phyloP scores from a whole-genome alignment of 2,113 vertebrate genomes.

The Ciconia maguari region DNA sequence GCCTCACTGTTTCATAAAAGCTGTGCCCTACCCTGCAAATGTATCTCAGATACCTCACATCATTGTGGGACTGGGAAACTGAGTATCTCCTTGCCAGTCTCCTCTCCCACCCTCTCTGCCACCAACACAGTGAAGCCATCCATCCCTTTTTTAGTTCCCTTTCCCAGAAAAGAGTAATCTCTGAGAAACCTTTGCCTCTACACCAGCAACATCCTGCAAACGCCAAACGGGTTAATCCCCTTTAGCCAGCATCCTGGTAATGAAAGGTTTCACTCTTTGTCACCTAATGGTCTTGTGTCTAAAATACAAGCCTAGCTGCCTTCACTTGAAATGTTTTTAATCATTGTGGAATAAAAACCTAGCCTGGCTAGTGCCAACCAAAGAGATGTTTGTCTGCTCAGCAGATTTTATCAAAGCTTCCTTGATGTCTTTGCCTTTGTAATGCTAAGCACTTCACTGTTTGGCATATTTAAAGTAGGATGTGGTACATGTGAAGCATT shows the following conservation, averaged over 20 bases:
- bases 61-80: neutral
- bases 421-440: constrained; percentile 70
- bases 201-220: neutral
- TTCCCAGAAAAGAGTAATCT: neutral
- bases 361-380: constrained; percentile 64
- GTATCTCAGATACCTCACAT: neutral
- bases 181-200: neutral
- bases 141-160: neutral
- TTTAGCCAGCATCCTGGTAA: neutral
- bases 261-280: constrained; percentile 58
- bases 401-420: constrained; percentile 73
- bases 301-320: constrained; percentile 49
- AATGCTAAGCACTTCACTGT: constrained; percentile 67
- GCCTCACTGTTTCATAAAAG: neutral
- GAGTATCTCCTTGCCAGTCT: neutral
- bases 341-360: constrained; percentile 62
- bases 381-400: constrained; percentile 68
- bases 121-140: neutral
- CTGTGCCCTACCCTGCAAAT: neutral
- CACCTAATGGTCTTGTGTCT: constrained; percentile 57
- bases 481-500: constrained; percentile 60
- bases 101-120: neutral
- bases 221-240: constrained; percentile 33
- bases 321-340: constrained; percentile 59
- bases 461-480: constrained; percentile 69